Evolutionary conservation across 2,113 vertebrate species (phyloP).

Genomic region (Neotoma lepida): DNA sequence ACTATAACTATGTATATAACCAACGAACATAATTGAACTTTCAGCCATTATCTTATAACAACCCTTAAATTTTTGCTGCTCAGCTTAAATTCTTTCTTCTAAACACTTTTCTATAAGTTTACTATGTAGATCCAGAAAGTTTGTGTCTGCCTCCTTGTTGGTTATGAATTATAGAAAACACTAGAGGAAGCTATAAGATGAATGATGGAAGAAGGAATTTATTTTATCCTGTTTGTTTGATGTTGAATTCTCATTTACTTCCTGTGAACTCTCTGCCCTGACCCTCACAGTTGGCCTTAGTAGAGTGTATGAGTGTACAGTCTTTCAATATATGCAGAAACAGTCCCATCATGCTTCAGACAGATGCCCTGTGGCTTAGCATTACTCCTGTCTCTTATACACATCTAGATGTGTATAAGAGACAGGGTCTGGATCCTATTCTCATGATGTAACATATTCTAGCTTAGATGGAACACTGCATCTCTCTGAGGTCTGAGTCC

Average conservation of each 20-base stretch:
- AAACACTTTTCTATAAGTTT: not conserved
- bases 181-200: not conserved
- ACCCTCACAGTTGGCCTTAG: not conserved
- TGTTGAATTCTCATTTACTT: not conserved
- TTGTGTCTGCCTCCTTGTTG: not conserved
- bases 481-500: rapidly evolving
- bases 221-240: not conserved
- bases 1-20: not conserved
- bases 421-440: not conserved
- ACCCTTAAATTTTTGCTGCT: not conserved
- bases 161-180: not conserved
- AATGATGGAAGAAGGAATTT: not conserved
- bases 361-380: not conserved
- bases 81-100: not conserved
- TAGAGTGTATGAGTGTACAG: not conserved
- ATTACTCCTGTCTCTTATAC: no score
- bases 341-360: rapidly evolving
- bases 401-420: no score
- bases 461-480: no score
- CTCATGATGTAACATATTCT: not conserved
- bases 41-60: not conserved
- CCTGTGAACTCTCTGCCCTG: not conserved
- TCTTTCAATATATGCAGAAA: not conserved
- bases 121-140: not conserved
- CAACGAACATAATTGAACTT: not conserved